Percentiles rank a stretch among this genome's conserved stretches.
Conservation (phyloP, 2,113 vertebrate species). For the Tiliqua scincoides region DNA sequence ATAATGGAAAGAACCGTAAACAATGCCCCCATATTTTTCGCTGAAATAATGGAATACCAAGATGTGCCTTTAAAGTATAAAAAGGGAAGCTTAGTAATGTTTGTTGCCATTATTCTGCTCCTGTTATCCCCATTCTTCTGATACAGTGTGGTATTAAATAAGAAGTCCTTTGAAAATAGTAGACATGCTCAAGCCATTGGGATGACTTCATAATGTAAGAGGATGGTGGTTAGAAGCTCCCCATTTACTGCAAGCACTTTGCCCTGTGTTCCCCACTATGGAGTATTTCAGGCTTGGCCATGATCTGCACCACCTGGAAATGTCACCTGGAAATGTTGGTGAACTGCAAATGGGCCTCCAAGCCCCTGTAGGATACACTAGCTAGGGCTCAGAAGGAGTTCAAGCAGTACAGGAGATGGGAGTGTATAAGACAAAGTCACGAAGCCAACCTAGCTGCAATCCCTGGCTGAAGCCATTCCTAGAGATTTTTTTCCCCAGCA, state of each 20-base stretch:
- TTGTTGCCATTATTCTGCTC: background rate
- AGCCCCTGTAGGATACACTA: background rate
- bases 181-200: constrained; percentile 3
- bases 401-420: background rate
- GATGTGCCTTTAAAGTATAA: background rate
- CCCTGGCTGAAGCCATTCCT: too few species aligned
- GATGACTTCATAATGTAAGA: background rate
- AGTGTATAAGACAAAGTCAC: background rate
- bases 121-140: constrained; percentile 3
- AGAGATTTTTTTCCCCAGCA: too few species aligned
- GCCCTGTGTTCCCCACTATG: background rate
- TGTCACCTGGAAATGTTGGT: background rate
- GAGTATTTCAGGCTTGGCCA: background rate
- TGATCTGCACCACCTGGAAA: background rate
- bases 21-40: constrained; percentile 9
- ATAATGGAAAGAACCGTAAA: constrained; percentile 28
- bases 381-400: background rate
- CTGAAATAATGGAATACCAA: constrained; percentile 1
- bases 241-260: background rate
- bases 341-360: too few species aligned
- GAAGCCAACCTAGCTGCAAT: too few species aligned
- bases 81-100: background rate
- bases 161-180: constrained; percentile 8
- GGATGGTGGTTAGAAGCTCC: too few species aligned
- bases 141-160: background rate